Conservation (phyloP, 2,113 vertebrate genomes). For the Amblyornis subalaris region DNA sequence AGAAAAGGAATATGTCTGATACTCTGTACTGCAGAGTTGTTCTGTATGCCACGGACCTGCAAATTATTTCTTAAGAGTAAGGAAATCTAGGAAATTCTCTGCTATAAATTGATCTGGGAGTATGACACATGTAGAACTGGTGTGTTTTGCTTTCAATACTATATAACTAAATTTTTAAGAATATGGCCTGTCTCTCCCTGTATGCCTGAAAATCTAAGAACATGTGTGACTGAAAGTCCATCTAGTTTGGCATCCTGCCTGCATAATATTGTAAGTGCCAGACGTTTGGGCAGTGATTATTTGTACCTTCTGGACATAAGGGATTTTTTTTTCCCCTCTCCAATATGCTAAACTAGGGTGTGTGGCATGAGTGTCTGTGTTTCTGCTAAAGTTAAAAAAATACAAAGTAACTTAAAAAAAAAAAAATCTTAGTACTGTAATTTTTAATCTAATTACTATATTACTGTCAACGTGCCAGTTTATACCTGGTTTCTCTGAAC, state of each 20-base stretch:
- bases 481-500: not conserved
- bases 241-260: not conserved
- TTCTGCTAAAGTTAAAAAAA: not conserved
- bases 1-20: not conserved
- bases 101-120: not conserved
- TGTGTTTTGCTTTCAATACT: not conserved
- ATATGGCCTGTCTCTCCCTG: not conserved
- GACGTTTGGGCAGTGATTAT: not conserved
- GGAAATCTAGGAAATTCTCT: not conserved
- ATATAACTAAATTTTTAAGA: not conserved
- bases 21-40: not conserved
- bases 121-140: not conserved
- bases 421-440: not conserved
- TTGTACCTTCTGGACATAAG: not conserved
- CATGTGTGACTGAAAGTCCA: not conserved
- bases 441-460: not conserved
- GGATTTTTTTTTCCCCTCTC: not conserved
- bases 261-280: not conserved
- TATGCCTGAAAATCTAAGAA: not conserved
- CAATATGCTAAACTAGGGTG: not conserved
- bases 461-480: not conserved
- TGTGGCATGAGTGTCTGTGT: not conserved
- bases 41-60: not conserved
- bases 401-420: not conserved
- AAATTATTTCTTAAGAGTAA: not conserved